Base-by-base conservation (phyloP, 1,140 invertebrate species). In the Homarus americanus region DNA sequence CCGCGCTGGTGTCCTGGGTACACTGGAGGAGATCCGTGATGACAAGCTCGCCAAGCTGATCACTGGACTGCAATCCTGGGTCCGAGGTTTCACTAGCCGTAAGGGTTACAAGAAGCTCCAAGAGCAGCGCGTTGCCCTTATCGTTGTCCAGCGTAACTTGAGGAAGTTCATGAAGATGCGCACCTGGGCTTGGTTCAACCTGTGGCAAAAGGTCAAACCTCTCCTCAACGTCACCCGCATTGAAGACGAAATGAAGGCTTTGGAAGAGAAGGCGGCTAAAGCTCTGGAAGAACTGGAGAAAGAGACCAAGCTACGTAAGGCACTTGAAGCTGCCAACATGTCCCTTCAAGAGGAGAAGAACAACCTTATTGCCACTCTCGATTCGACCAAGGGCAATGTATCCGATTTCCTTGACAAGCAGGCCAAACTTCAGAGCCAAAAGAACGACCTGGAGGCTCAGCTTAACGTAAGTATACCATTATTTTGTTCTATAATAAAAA, bases 21-120 rank as follows among this genome's bases (percentile, higher is more conserved):
- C 98, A 95, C 98, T 99, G 96, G 99, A 99, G 96, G 99, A 99
- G 95, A 96, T 99, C 95, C 98, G 99, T 97, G 99, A 99, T 95
- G 99, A 99, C 94, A 98, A 98, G 95, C 95, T 99, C 86, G 96
- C 97, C 95, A 99, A 98, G 95, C 99, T 99, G 94, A 97, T 99
- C 93, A 98, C 98, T 93, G 98, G 98, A 97, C 97, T 99, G 96
- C 99, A 99, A 95, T 97, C 98, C 85, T 98, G 96, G 96, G 97
- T 99, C 94, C 96, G 99, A 94, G 98, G 95, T 86, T 96, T 95
- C 93, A 95, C 98, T 93, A 95, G 96, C 93, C 96, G 97, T 93
- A 98, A 98, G 95, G 96, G 97, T 93, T 99, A 97, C 97, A 99
- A 99, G 96, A 98, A 97, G 95, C 95, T 99, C 93, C 98, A 99